These are phyloP conservation scores for Pantelozetes paolii DNA, from an alignment of 2,888 invertebrate genomes.

Conservation along the genomic window DNA sequence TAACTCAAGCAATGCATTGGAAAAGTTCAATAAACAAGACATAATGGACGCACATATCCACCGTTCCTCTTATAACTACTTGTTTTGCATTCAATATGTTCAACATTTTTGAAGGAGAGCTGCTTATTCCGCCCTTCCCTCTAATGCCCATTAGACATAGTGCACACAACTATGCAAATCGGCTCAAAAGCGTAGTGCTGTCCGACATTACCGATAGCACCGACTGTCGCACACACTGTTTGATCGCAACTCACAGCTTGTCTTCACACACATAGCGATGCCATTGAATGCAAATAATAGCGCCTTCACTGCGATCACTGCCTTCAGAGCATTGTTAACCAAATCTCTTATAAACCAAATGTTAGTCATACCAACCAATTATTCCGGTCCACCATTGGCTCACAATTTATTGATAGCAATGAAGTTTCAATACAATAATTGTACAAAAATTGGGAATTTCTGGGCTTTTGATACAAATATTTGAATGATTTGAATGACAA, in stretches of 20 bases:
- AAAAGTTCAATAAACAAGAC: slow-evolving; percentile 34
- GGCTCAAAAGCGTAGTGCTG: slow-evolving; percentile 9
- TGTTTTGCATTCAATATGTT: slow-evolving; percentile 11
- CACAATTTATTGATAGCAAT: neutral
- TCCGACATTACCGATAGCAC: slow-evolving; percentile 2
- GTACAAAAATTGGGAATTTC: neutral
- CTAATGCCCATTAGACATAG: slow-evolving; percentile 19
- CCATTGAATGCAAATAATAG: slow-evolving; percentile 23
- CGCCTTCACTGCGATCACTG: slow-evolving; percentile 1
- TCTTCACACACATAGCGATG: neutral
- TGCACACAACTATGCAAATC: slow-evolving; percentile 16
- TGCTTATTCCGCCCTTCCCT: neutral
- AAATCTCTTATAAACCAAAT: slow-evolving; percentile 27
- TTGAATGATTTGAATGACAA: too few species aligned
- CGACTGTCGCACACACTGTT: slow-evolving; percentile 11
- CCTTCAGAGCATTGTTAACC: neutral
- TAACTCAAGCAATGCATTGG: slow-evolving; percentile 26
- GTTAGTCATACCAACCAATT: slow-evolving; percentile 24
- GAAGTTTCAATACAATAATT: neutral
- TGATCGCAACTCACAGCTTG: slow-evolving; percentile 3
- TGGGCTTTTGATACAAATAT: too few species aligned
- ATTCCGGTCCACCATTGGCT: neutral
- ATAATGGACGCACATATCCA: slow-evolving; percentile 20
- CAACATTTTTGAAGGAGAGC: slow-evolving; percentile 28
- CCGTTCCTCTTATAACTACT: slow-evolving; percentile 9